Conservation (phyloP, 2,797 vertebrate genomes). For the Chloroceryle amazona region DNA sequence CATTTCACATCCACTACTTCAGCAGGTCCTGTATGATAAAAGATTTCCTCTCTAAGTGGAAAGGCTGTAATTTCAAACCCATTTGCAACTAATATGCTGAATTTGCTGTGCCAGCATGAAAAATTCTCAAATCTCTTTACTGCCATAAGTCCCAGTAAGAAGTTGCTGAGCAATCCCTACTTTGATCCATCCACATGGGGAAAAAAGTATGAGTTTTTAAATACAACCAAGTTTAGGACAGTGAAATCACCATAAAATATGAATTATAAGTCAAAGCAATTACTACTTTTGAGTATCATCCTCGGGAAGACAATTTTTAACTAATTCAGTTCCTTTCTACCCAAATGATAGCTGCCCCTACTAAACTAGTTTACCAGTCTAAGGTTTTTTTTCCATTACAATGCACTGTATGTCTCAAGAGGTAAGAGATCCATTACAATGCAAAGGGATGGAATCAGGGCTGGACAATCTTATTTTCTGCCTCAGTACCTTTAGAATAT, state of each 20-base stretch:
- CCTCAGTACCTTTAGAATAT: neutral
- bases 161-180: neutral
- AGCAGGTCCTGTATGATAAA: neutral
- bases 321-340: neutral
- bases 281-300: neutral
- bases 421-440: neutral
- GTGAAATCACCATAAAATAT: neutral
- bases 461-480: neutral
- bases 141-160: neutral
- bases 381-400: neutral
- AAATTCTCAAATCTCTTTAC: neutral
- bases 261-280: neutral
- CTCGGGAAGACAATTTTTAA: neutral
- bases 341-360: neutral
- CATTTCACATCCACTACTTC: constrained; percentile 46
- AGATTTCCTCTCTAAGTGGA: constrained; percentile 25
- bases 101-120: constrained; percentile 15
- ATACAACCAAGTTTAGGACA: neutral
- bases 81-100: neutral
- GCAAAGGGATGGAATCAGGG: neutral
- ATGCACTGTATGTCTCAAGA: neutral
- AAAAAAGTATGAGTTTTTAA: neutral
- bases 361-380: neutral
- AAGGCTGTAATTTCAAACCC: constrained; percentile 69
- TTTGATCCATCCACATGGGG: neutral